Conservation (phyloP, 2,888 invertebrate genomes). For the Biston stratarius region DNA sequence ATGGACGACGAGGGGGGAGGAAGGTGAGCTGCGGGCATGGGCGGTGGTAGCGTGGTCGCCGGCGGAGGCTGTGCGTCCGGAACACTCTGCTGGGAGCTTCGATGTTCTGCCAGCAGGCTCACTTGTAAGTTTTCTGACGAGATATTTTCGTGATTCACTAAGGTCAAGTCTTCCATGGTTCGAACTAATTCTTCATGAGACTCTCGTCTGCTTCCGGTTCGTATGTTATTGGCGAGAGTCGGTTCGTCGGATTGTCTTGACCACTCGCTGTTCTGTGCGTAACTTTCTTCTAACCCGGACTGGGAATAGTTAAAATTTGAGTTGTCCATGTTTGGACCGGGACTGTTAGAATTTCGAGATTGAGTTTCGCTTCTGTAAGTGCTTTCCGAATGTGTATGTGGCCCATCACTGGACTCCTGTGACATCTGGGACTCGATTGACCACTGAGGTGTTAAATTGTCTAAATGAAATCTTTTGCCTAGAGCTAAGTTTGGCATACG, state of each 20-base stretch:
- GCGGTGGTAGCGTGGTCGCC: slow-evolving; percentile 50
- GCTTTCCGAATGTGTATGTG: slow-evolving; percentile 87
- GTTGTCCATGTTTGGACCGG: slow-evolving; percentile 73
- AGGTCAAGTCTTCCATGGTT: slow-evolving; percentile 72
- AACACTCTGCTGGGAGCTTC: slow-evolving; percentile 38
- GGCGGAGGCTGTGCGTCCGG: slow-evolving; percentile 51
- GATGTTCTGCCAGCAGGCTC: slow-evolving; percentile 42
- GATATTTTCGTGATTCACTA: slow-evolving; percentile 65
- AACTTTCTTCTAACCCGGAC: slow-evolving; percentile 61
- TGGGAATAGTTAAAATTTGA: slow-evolving; percentile 76
- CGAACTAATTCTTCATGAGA: slow-evolving; percentile 69
- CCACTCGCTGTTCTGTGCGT: slow-evolving; percentile 67
- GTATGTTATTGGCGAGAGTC: slow-evolving; percentile 54
- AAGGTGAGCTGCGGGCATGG: slow-evolving; percentile 25
- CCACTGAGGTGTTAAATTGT: slow-evolving; percentile 87
- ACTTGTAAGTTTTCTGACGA: slow-evolving; percentile 49
- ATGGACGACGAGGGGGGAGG: slow-evolving; percentile 24
- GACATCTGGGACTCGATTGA: slow-evolving; percentile 89
- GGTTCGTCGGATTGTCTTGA: slow-evolving; percentile 63
- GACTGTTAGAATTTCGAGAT: slow-evolving; percentile 83
- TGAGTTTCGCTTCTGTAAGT: slow-evolving; percentile 87
- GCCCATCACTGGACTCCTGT: slow-evolving; percentile 88
- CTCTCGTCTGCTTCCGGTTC: slow-evolving; percentile 57
- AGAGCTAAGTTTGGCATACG: slow-evolving; percentile 77
- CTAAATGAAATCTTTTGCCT: slow-evolving; percentile 75